phyloP scores from a whole-genome alignment of 2,113 vertebrate species.

The Aramus guarauna region DNA sequence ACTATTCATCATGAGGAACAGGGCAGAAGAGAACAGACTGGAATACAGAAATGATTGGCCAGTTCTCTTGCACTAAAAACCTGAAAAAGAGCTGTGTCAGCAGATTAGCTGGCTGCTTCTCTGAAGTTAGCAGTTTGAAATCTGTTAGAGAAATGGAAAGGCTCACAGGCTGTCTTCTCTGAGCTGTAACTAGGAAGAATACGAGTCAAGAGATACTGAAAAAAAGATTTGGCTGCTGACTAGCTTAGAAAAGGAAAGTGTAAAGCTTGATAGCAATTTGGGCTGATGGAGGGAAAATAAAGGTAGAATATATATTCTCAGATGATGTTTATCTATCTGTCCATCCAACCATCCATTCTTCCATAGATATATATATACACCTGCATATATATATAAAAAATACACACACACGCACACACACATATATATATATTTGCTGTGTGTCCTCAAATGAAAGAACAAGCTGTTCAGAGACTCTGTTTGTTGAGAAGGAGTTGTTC shows the following conservation, averaged over 20 bases:
- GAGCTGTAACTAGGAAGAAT: background rate
- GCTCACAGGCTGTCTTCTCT: background rate
- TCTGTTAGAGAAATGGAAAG: background rate
- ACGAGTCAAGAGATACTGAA: background rate
- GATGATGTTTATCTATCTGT: background rate
- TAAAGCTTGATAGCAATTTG: background rate
- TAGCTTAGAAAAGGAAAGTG: background rate
- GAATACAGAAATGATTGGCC: background rate
- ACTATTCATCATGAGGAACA: background rate
- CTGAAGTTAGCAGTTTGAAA: background rate
- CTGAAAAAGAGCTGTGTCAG: background rate
- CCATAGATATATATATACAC: background rate
- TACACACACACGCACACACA: accelerated
- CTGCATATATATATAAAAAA: too few relatives aligned
- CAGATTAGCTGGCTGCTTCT: background rate
- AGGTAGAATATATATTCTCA: background rate
- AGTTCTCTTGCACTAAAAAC: background rate
- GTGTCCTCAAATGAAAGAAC: background rate
- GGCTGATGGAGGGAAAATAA: background rate
- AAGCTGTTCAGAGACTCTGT: background rate
- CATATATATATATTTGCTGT: accelerated
- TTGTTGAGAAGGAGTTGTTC: background rate
- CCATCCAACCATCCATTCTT: background rate
- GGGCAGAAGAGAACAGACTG: background rate
- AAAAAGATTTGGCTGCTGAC: background rate